Evolutionary conservation across 2,888 invertebrate species (phyloP), one percentile per base, ranked within the genome.

Genomic region (Meta bourneti): DNA sequence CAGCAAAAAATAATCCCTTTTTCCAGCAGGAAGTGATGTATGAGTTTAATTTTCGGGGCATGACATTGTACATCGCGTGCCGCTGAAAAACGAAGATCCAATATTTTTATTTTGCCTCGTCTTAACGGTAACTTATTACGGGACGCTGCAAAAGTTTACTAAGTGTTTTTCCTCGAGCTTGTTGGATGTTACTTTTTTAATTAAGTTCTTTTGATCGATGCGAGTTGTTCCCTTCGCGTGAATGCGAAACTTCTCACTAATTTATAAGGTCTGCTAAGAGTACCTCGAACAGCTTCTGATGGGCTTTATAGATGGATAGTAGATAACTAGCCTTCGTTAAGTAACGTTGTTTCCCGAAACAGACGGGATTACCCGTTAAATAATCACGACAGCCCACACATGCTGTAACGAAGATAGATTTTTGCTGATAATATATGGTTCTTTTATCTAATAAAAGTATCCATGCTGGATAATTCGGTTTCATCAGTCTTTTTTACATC

Each of bases 31-130:
- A 34, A 61, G 71, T 90, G 89, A 90, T 90, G 84, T 90, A 90
- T 90, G 89, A 71, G 89, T 90, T 90, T 90, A 90, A 90, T 84
- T 90, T 90, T 54, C 71, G 20, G 61, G 49, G 79, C 82, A 83
- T 71, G 78, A 78, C 89, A 90, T 70, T 69, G 20, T 16, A 52
- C 69, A 90, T 90, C 7, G 89, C 89, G 89, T 90, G 89, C 61
- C 13, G 19, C 34, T 72, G 78, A 90, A 84, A 90, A 90, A 90
- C 75, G 48, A 34, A 82, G 48, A 69, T n/a, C 61, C 85, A 69
- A 83, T 83, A 83, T 83, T 83, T 74, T 83, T 72, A 52, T 52
- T 83, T 74, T 74, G 34, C 74, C 16, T 20, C 34, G 6, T 34
- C 75, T n/a, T 16, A 51, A 61, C 8, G 16, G 72, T 61, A 75